phyloP scores from a whole-genome alignment of 2,797 vertebrate genomes.

The Pteropus rufus region DNA sequence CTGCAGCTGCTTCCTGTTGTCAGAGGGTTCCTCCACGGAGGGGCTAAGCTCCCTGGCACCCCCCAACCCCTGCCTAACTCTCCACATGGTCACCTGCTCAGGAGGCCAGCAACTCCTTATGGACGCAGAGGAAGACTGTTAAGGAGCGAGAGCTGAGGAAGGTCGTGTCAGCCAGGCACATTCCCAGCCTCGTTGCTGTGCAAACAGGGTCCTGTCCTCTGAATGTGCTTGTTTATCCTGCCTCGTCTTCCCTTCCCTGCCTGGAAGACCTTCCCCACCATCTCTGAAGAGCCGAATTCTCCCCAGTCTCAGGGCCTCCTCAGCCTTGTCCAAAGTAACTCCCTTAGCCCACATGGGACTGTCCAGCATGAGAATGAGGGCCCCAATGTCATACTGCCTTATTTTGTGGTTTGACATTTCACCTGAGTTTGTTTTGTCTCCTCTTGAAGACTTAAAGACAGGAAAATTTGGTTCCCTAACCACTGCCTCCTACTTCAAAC shows the following conservation, averaged over 20 bases:
- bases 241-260: neutral
- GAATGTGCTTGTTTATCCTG: neutral
- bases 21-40: neutral
- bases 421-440: conserved; percentile 29
- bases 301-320: neutral
- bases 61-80: neutral
- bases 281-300: neutral
- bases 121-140: neutral
- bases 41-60: neutral
- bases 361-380: neutral
- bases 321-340: neutral
- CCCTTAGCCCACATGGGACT: neutral
- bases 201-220: neutral
- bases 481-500: conserved; percentile 26
- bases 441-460: conserved; percentile 19
- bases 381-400: neutral
- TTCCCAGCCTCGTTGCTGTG: neutral
- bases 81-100: neutral
- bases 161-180: neutral
- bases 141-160: neutral
- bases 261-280: neutral
- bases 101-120: neutral
- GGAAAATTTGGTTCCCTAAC: neutral
- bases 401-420: conserved; percentile 51
- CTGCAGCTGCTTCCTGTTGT: conserved; percentile 74